A percentile compares a stretch with the other conserved stretches of the same genome.
These are phyloP conservation scores for Lamprologus sp. DNA, from an alignment of 2,113 vertebrate genomes.

Conservation along the genomic window DNA sequence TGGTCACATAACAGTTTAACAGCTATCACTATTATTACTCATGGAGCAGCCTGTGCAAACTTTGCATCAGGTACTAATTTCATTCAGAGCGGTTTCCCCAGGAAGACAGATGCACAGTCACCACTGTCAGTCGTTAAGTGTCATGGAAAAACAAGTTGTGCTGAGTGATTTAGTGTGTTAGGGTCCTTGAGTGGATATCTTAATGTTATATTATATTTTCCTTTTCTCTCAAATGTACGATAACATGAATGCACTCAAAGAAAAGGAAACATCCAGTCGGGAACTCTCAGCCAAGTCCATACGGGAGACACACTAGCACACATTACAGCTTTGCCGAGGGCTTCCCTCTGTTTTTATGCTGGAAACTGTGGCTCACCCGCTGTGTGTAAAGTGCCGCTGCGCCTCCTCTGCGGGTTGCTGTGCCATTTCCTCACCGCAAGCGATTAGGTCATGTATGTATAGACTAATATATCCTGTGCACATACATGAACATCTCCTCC, in stretches of 20 bases:
- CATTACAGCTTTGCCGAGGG: constrained; percentile 5
- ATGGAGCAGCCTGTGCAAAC: background rate
- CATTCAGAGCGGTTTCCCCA: background rate
- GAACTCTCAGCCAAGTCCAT: background rate
- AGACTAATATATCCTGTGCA: background rate
- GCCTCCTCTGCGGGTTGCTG: constrained; percentile 22
- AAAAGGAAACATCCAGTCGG: background rate
- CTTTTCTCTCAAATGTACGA: background rate
- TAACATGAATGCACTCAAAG: background rate
- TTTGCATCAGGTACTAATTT: background rate
- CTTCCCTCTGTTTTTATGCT: constrained; percentile 20
- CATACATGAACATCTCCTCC: background rate
- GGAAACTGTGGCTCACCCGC: constrained; percentile 53
- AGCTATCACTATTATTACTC: background rate
- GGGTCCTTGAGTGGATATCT: background rate
- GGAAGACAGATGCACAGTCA: background rate
- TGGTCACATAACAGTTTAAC: background rate
- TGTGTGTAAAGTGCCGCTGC: background rate
- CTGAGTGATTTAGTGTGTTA: background rate
- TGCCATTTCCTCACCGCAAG: constrained; percentile 7
- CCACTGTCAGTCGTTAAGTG: background rate
- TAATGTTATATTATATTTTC: background rate
- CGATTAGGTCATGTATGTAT: constrained; percentile 15
- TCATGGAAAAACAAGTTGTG: constrained; percentile 3
- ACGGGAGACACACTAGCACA: background rate